Evolutionary conservation across 2,797 vertebrate species (phyloP).

Genomic region (Synanceia verrucosa): DNA sequence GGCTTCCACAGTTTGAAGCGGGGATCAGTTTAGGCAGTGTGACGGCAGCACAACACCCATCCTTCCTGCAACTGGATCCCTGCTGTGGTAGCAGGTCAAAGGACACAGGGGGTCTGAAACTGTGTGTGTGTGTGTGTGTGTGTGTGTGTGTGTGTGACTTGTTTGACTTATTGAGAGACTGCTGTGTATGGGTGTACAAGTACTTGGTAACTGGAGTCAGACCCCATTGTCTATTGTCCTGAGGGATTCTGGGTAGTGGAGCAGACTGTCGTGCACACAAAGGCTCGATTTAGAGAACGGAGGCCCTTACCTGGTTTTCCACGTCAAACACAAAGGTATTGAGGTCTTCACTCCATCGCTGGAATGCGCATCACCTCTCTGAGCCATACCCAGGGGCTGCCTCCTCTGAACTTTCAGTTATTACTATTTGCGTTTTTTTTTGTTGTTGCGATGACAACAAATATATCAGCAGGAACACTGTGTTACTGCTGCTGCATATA

Average conservation of each 20-base stretch:
- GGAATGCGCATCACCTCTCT: too few relatives aligned
- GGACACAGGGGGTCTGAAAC: constrained; percentile 10
- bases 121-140: constrained; percentile 2
- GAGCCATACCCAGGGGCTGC: too few relatives aligned
- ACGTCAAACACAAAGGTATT: too few relatives aligned
- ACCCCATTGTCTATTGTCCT: constrained; percentile 77
- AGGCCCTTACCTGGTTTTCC: constrained; percentile 24
- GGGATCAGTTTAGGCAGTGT: constrained; percentile 5
- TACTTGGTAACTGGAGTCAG: constrained; percentile 63
- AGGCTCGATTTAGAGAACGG: constrained; percentile 51
- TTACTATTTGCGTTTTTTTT: too few relatives aligned
- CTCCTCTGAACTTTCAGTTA: too few relatives aligned
- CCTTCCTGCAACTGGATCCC: constrained; percentile 75
- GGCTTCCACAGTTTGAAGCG: not conserved
- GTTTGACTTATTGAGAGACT: constrained; percentile 50
- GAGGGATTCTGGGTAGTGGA: constrained; percentile 52
- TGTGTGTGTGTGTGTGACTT: constrained; percentile 22
- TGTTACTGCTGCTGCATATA: too few relatives aligned
- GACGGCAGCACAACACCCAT: constrained; percentile 56
- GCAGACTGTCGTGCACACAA: constrained; percentile 34
- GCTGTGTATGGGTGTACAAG: constrained; percentile 42
- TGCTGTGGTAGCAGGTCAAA: constrained; percentile 9
- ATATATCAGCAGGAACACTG: too few relatives aligned
- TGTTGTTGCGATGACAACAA: too few relatives aligned
- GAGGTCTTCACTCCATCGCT: not conserved